Evolutionary conservation across 2,797 vertebrate species (phyloP).

Genomic region (Pseudomugil gertrudae): DNA sequence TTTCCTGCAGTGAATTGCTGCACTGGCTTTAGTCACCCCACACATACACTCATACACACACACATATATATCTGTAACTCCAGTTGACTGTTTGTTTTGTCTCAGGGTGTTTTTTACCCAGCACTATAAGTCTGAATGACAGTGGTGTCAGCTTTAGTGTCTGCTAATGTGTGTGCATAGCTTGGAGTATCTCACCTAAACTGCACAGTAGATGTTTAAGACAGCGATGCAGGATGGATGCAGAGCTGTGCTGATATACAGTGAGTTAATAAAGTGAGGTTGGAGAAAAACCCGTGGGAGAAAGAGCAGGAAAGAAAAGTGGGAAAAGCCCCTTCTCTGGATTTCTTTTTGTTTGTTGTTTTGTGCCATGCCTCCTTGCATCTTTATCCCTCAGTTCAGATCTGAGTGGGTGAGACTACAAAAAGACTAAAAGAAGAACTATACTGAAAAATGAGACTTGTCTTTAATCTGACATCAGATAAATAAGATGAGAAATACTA

Average conservation of each 20-base stretch:
- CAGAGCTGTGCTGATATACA: constrained; percentile 13
- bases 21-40: constrained; percentile 21
- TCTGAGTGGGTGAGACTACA: too few relatives aligned
- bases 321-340: neutral
- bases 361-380: too few relatives aligned
- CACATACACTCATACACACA: too few relatives aligned
- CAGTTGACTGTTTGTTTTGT: constrained; percentile 10
- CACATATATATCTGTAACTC: constrained; percentile 1
- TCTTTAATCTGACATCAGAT: neutral
- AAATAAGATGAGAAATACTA: neutral
- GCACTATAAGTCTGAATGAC: constrained; percentile 53
- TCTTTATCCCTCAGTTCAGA: too few relatives aligned
- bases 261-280: constrained; percentile 35
- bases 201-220: neutral
- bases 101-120: constrained; percentile 36
- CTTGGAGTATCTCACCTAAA: constrained; percentile 14
- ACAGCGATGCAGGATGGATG: constrained; percentile 12
- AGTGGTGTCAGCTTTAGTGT: constrained; percentile 46
- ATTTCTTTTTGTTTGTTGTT: too few relatives aligned
- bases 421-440: neutral
- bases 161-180: neutral
- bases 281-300: too few relatives aligned
- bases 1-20: constrained; percentile 48
- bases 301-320: too few relatives aligned
- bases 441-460: neutral